A percentile compares a stretch with the other conserved stretches of the same genome.
phyloP scores from a whole-genome alignment of 2,888 invertebrate genomes.

The Selenia dentaria region DNA sequence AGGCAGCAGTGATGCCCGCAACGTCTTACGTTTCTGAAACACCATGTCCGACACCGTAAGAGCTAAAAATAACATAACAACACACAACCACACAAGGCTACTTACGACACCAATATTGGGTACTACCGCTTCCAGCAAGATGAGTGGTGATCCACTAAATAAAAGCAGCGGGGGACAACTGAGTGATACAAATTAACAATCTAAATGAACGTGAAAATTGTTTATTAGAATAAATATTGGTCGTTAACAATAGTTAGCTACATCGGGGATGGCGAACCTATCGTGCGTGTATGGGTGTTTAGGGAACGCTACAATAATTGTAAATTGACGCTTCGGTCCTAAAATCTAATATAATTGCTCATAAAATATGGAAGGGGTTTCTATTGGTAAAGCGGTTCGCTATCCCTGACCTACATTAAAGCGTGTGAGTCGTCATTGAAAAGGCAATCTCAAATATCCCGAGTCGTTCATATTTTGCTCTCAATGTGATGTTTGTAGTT shows the following conservation, averaged over 20 bases:
- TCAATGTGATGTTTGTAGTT: constrained; percentile 59
- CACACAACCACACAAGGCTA: constrained; percentile 47
- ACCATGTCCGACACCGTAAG: constrained; percentile 34
- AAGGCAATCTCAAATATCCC: constrained; percentile 38
- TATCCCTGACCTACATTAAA: constrained; percentile 51
- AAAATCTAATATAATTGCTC: constrained; percentile 15
- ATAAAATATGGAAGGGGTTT: constrained; percentile 21
- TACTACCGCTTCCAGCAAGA: constrained; percentile 52
- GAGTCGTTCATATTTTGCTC: constrained; percentile 48
- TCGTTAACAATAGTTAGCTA: constrained; percentile 63
- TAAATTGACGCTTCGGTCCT: constrained; percentile 10
- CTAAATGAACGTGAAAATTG: constrained; percentile 65
- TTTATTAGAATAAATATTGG: constrained; percentile 65
- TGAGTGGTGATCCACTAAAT: constrained; percentile 48
- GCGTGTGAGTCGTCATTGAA: constrained; percentile 41
- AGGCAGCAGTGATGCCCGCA: constrained; percentile 91
- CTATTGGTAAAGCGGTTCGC: constrained; percentile 39
- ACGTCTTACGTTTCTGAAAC: constrained; percentile 94
- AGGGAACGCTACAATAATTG: constrained; percentile 9
- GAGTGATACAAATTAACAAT: constrained; percentile 63
- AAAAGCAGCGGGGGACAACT: constrained; percentile 58
- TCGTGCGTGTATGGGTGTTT: constrained; percentile 18
- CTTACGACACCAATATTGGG: constrained; percentile 63
- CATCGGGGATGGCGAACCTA: constrained; percentile 52
- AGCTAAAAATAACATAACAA: constrained; percentile 20